These are phyloP conservation scores for Archocentrus centrarchus DNA, from an alignment of 2,113 vertebrate species.

Conservation along the genomic window DNA sequence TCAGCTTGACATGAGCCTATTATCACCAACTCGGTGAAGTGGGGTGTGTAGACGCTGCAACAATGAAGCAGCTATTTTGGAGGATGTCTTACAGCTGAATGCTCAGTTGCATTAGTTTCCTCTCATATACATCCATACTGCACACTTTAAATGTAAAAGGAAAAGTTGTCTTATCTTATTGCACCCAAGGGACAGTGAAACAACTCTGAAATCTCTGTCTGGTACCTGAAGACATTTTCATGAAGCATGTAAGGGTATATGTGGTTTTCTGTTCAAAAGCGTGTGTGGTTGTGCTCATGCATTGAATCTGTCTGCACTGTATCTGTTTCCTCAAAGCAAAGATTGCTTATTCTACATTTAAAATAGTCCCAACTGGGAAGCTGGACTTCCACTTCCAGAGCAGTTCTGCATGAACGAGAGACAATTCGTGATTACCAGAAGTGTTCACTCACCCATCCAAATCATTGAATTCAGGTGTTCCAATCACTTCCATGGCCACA, in stretches of 20 bases:
- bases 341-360: not conserved
- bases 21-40: constrained; percentile 29
- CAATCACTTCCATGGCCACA: not conserved
- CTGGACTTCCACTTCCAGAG: constrained; percentile 20
- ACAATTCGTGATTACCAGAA: not conserved
- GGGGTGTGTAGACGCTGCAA: constrained; percentile 21
- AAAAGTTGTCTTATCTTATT: not conserved
- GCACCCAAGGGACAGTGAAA: not conserved
- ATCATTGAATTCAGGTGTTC: too few species aligned
- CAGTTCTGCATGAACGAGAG: not conserved
- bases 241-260: not conserved
- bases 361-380: constrained; percentile 10
- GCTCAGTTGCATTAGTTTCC: constrained; percentile 37
- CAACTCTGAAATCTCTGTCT: not conserved
- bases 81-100: constrained; percentile 31
- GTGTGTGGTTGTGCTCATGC: not conserved
- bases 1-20: constrained; percentile 43
- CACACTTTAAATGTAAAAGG: not conserved
- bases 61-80: constrained; percentile 36
- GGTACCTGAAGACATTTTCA: not conserved
- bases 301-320: not conserved
- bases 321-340: constrained; percentile 41
- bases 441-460: too few species aligned
- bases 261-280: constrained; percentile 3
- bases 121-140: not conserved